phyloP scores from a whole-genome alignment of 2,888 invertebrate species.

The Ormia ochracea region DNA sequence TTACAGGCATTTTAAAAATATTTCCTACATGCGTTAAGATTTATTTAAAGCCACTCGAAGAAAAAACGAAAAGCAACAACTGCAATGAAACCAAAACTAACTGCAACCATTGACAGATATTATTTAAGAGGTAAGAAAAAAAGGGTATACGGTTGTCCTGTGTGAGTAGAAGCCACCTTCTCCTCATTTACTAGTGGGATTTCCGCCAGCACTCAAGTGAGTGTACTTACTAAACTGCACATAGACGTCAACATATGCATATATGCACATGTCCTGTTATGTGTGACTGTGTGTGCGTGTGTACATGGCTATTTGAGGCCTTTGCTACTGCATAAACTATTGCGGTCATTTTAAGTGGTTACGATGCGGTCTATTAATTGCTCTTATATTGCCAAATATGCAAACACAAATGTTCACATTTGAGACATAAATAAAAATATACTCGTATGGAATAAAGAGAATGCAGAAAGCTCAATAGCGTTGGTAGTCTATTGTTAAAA shows the following conservation, averaged over 20 bases:
- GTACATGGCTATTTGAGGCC: constrained; percentile 25
- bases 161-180: constrained; percentile 10
- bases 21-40: background rate
- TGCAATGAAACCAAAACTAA: background rate
- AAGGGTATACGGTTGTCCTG: background rate
- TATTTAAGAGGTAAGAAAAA: constrained; percentile 31
- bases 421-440: constrained; percentile 55
- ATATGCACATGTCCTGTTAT: too few species aligned
- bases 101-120: constrained; percentile 33
- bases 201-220: background rate
- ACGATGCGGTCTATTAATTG: constrained; percentile 63
- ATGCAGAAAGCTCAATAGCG: background rate
- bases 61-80: background rate
- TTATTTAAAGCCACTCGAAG: too few species aligned
- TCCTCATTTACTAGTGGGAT: background rate
- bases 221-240: background rate
- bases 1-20: background rate
- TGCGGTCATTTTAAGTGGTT: constrained; percentile 59
- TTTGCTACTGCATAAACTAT: constrained; percentile 59
- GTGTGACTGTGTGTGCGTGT: too few species aligned
- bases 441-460: constrained; percentile 17
- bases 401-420: constrained; percentile 58
- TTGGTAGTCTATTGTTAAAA: constrained; percentile 28
- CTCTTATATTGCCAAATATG: constrained; percentile 62
- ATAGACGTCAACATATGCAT: background rate